Evolutionary conservation across 2,888 invertebrate genomes (phyloP).

Genomic region (Drosophila neutralis): DNA sequence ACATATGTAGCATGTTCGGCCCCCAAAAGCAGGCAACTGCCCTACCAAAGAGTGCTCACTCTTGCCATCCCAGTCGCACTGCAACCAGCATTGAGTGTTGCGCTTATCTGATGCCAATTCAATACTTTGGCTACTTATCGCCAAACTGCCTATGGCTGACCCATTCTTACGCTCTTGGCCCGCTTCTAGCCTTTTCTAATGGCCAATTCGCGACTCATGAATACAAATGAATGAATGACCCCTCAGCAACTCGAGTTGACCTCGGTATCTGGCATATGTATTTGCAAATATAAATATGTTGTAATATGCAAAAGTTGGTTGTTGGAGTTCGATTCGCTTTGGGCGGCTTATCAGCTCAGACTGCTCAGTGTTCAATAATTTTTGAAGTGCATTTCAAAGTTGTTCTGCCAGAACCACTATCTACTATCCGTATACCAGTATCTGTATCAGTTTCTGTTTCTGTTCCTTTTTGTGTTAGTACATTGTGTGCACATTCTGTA

Average conservation of each 20-base stretch:
- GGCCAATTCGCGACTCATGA: not conserved
- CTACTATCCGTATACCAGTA: constrained; percentile 42
- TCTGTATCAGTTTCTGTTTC: constrained; percentile 32
- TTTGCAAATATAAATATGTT: not conserved
- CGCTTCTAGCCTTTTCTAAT: constrained; percentile 11
- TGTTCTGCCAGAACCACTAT: constrained; percentile 27
- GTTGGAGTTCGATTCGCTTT: too few species aligned
- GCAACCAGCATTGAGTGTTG: not conserved
- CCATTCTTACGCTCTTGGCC: constrained; percentile 10
- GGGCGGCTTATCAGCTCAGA: constrained; percentile 21
- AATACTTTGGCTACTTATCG: constrained; percentile 26
- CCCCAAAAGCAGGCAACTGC: constrained; percentile 63
- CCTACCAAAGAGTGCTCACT: constrained; percentile 9
- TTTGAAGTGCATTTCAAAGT: constrained; percentile 76
- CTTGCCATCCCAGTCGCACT: constrained; percentile 37
- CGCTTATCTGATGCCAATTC: constrained; percentile 30
- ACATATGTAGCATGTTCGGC: constrained; percentile 27
- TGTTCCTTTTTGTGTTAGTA: constrained; percentile 25
- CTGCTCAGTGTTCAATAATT: constrained; percentile 26
- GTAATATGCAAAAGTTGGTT: not conserved
- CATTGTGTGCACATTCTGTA: constrained; percentile 53
- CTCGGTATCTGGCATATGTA: not conserved
- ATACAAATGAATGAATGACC: not conserved
- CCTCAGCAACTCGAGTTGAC: not conserved
- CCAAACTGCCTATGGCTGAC: constrained; percentile 23